A percentile compares a stretch with the other conserved stretches of the same genome.
These are phyloP conservation scores for Pogoniulus pusillus DNA, from an alignment of 2,797 vertebrate species.

Conservation along the genomic window DNA sequence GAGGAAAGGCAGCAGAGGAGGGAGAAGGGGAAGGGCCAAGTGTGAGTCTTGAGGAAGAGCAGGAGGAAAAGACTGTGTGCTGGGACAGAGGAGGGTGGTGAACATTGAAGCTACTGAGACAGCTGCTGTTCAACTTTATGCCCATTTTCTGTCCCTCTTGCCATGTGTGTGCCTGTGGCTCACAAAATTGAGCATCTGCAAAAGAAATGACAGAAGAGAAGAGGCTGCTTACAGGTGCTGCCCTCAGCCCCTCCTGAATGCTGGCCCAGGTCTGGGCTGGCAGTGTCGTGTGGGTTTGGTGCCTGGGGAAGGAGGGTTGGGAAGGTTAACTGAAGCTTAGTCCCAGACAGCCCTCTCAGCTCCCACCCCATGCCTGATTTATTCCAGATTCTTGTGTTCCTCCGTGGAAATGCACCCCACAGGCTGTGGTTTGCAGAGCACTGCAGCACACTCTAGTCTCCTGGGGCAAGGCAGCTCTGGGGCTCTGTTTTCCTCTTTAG, in stretches of 20 bases:
- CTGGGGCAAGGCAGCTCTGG: background rate
- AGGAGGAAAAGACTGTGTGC: background rate
- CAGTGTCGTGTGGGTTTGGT: background rate
- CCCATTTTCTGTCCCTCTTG: background rate
- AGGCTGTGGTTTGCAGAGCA: background rate
- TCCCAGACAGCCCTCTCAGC: background rate
- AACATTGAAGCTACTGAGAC: background rate
- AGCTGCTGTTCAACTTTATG: background rate
- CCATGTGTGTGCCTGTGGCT: background rate
- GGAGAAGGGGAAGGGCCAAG: background rate
- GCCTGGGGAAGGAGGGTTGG: background rate
- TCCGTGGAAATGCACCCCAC: background rate
- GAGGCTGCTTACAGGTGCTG: background rate
- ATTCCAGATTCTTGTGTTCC: background rate
- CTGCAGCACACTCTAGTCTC: background rate
- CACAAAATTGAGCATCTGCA: background rate
- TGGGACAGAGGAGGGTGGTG: background rate
- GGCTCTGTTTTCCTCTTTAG: background rate
- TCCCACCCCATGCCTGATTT: background rate
- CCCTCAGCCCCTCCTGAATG: background rate
- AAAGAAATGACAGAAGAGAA: background rate
- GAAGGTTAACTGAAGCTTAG: background rate
- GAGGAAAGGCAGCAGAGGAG: background rate
- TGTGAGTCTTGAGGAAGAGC: background rate
- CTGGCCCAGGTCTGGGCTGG: background rate